Percentiles rank a stretch among this genome's conserved stretches.
Evolutionary conservation across 1,140 invertebrate species (phyloP).

Genomic region (Drosophila sucinea): DNA sequence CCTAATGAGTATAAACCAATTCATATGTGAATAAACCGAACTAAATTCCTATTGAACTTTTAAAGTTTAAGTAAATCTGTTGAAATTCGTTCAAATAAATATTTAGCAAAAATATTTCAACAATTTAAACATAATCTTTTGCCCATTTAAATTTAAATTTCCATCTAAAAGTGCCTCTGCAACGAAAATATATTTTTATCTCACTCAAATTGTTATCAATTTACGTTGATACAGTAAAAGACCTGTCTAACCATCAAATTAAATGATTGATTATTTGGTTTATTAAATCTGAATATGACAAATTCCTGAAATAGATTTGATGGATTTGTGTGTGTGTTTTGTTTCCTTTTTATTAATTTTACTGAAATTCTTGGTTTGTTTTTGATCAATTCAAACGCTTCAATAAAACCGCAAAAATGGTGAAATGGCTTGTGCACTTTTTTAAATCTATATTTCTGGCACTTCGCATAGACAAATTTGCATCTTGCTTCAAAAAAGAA

Average conservation of each 20-base stretch:
- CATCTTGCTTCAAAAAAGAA: neutral
- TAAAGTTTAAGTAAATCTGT: no score
- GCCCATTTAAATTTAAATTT: no score
- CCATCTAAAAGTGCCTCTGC: neutral
- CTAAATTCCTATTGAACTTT: no score
- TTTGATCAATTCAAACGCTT: conserved; percentile 1
- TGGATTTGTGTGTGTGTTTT: neutral
- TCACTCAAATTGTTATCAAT: neutral
- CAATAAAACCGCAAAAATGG: neutral
- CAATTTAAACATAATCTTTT: no score
- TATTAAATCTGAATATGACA: conserved; percentile 2
- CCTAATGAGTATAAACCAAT: no score
- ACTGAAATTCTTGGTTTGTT: neutral
- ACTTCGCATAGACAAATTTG: neutral
- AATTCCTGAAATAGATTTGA: neutral
- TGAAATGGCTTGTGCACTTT: neutral
- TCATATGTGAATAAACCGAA: no score
- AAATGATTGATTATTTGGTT: conserved; percentile 12
- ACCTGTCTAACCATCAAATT: conserved; percentile 1
- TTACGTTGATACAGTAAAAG: neutral
- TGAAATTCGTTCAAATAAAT: no score
- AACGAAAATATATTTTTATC: neutral
- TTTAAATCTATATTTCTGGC: neutral
- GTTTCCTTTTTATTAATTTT: neutral
- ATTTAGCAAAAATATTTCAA: no score